Evolutionary conservation across 2,888 invertebrate species (phyloP).

Genomic region (Phyllotreta cruciferae): DNA sequence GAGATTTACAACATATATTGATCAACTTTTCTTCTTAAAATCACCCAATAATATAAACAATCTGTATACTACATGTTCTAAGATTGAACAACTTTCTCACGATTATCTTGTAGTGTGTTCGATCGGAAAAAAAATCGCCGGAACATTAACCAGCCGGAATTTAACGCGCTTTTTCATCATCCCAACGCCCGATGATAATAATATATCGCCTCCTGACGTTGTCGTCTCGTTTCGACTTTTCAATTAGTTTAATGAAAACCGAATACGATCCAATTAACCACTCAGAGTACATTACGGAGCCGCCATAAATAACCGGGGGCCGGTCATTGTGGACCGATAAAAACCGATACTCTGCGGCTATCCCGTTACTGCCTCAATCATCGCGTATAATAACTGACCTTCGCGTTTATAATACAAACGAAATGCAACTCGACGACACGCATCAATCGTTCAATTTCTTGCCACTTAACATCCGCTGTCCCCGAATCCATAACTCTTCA

Average conservation of each 20-base stretch:
- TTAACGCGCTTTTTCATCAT: conserved; percentile 15
- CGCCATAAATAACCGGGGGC: conserved; percentile 45
- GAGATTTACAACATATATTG: too few relatives aligned
- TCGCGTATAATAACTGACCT: too few relatives aligned
- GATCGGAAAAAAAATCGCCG: background rate
- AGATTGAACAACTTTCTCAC: too few relatives aligned
- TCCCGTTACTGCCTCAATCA: too few relatives aligned
- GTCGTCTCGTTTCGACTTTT: conserved; percentile 46
- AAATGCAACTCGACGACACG: conserved; percentile 37
- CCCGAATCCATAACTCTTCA: conserved; percentile 59
- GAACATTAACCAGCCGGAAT: conserved; percentile 11
- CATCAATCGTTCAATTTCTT: conserved; percentile 46
- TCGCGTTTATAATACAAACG: conserved; percentile 15
- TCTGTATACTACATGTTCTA: too few relatives aligned
- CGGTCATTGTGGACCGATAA: conserved; percentile 26
- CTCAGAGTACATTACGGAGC: conserved; percentile 32
- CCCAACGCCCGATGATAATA: conserved; percentile 24
- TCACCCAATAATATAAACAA: too few relatives aligned
- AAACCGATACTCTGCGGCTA: conserved; percentile 16
- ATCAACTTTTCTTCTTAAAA: too few relatives aligned
- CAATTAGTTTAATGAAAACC: conserved; percentile 50
- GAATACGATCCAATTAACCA: conserved; percentile 49
- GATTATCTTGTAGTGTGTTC: too few relatives aligned
- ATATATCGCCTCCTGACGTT: conserved; percentile 26
- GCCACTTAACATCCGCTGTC: conserved; percentile 56